phyloP scores from a whole-genome alignment of 2,113 vertebrate species.

The Amphiprion ocellaris region DNA sequence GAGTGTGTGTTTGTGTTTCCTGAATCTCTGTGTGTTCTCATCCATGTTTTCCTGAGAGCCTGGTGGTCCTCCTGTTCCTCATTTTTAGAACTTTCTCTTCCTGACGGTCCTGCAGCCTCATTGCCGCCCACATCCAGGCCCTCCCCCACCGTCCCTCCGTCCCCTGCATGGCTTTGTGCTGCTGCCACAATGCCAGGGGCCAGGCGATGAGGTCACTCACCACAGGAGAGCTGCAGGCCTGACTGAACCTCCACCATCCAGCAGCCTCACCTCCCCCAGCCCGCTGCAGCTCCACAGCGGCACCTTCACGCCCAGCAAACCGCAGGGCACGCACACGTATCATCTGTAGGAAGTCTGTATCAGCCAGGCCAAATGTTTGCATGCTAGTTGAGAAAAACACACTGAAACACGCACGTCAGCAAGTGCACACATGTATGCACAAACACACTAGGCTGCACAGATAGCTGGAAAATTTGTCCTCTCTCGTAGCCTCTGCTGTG shows the following conservation, averaged over 20 bases:
- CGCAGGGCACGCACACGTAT: background rate
- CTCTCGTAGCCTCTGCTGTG: constrained; percentile 49
- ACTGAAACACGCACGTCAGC: constrained; percentile 2
- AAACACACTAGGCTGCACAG: constrained; percentile 17
- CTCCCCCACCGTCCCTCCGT: constrained; percentile 74
- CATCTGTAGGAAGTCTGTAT: constrained; percentile 28
- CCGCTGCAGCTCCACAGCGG: constrained; percentile 20
- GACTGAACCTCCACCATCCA: constrained; percentile 73
- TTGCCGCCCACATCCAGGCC: constrained; percentile 65
- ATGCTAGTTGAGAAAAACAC: constrained; percentile 10
- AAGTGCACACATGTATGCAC: constrained; percentile 12
- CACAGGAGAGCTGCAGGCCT: constrained; percentile 82
- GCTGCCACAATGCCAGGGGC: constrained; percentile 80
- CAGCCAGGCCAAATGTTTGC: constrained; percentile 12
- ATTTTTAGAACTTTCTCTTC: constrained; percentile 48
- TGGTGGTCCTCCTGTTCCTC: constrained; percentile 59
- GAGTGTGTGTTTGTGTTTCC: constrained; percentile 55
- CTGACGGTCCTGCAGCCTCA: constrained; percentile 58
- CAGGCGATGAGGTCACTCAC: constrained; percentile 82
- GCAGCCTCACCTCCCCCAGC: constrained; percentile 51
- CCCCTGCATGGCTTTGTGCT: constrained; percentile 81
- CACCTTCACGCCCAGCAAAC: constrained; percentile 33
- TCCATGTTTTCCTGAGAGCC: constrained; percentile 54
- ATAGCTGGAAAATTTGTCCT: constrained; percentile 67
- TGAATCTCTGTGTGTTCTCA: constrained; percentile 58